Conservation (phyloP, 2,797 vertebrate species). For the Galago senegalensis region DNA sequence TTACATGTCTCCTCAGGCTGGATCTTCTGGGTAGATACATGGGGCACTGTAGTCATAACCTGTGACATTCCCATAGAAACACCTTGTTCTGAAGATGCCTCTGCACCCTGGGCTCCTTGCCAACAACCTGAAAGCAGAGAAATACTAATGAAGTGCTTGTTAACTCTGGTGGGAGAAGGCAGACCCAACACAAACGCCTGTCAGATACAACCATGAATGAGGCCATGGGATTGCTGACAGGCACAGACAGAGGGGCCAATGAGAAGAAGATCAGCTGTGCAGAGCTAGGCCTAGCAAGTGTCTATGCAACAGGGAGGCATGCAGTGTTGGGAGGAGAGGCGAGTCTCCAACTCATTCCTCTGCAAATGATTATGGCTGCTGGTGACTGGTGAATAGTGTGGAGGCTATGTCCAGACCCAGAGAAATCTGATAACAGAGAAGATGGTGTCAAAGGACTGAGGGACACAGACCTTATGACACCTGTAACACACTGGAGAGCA, state of each 20-base stretch:
- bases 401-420: neutral
- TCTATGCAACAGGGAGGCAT: neutral
- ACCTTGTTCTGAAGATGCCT: neutral
- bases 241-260: neutral
- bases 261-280: neutral
- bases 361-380: neutral
- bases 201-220: neutral
- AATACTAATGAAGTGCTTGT: neutral
- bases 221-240: neutral
- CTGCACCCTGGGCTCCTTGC: neutral
- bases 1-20: neutral
- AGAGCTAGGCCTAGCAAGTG: neutral
- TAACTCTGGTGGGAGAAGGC: neutral
- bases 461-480: neutral
- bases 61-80: neutral
- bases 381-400: neutral
- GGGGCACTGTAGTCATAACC: neutral
- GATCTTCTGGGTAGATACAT: neutral
- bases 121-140: conserved; percentile 62
- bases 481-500: neutral
- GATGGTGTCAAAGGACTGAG: neutral
- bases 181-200: neutral
- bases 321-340: neutral
- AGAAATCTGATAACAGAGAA: neutral
- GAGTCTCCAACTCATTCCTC: neutral